Evolutionary conservation across 2,797 vertebrate genomes (phyloP), one percentile per base, ranked within the genome.

Genomic region (Gallinago nigripennis): DNA sequence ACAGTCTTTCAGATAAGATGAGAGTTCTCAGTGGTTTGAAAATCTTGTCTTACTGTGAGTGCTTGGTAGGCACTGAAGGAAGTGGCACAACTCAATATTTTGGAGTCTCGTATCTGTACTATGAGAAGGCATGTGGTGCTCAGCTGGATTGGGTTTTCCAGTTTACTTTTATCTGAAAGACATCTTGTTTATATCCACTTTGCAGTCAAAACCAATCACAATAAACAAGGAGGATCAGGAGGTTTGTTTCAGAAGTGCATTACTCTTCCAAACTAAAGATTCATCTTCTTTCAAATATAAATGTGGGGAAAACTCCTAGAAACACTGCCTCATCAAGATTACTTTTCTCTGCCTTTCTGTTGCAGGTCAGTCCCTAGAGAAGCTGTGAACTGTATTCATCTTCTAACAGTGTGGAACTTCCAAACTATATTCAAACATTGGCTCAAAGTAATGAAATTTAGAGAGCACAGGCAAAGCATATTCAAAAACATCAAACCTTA

Each of bases 321-420:
- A 70, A 90, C 41, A 51, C 2, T 8, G 5, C 85, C 28, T 58
- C n/a, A 94, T 90, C 11, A 84, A 27, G 17, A 43, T 65, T 27
- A 84, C 31, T 69, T 94, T 92, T 81, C 50, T 48, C 30, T 48
- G 17, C 4, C 71, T 92, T 86, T 69, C 87, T 82, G 30, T 54
- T 70, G 17, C 25, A 77, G 23, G 20, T n/a, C 30, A 56, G 30
- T 80, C 48, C 8, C 78, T 82, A 54, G 58, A 64, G 27, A 94
- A 83, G 28, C 17, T 77, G 25, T 65, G 35, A 78, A 64, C 5
- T 72, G 61, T 65, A 13, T 20, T 86, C 28, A 24, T n/a, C 31
- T 82, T 78, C 28, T 82, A 73, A 79, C 18, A 86, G 39, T 27
- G 43, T 50, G 37, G 39, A 75, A 71, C 10, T 60, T 91, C 54